A percentile compares a stretch with the other conserved stretches of the same genome.
phyloP scores from a whole-genome alignment of 30 jellyfish, hydroid and myxozoan genomes.

The Morbakka virulenta region DNA sequence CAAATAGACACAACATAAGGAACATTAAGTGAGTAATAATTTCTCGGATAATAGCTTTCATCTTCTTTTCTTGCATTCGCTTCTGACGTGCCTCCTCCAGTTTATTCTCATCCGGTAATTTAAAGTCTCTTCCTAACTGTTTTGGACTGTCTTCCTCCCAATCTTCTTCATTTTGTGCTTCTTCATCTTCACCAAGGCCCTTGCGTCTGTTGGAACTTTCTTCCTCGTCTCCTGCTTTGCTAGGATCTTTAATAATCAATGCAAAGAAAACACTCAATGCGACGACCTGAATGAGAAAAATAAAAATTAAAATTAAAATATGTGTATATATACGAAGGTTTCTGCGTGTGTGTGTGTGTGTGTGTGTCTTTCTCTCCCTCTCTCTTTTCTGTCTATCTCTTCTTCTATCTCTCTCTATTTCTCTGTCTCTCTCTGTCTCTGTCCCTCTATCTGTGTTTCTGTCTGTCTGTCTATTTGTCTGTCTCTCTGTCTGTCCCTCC shows the following conservation, averaged over 20 bases:
- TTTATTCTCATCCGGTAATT: conserved; percentile 81
- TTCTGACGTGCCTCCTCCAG: conserved; percentile 72
- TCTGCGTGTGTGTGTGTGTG: too few relatives aligned
- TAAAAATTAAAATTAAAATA: too few relatives aligned
- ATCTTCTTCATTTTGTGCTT: conserved; percentile 17
- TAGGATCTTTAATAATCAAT: conserved; percentile 73
- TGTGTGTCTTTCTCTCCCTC: too few relatives aligned
- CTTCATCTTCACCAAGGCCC: conserved; percentile 30
- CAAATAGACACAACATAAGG: conserved; percentile 72
- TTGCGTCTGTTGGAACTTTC: conserved; percentile 17
- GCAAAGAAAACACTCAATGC: conserved; percentile 73
- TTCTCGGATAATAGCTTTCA: conserved; percentile 80
- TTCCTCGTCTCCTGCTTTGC: conserved; percentile 51
- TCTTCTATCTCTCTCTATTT: too few relatives aligned
- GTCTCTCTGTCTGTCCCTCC: too few relatives aligned
- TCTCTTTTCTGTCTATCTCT: too few relatives aligned
- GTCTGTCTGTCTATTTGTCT: too few relatives aligned
- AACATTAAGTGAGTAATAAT: conserved; percentile 71
- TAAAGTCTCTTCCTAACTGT: conserved; percentile 25
- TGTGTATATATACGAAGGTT: too few relatives aligned
- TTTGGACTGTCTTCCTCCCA: conserved; percentile 12
- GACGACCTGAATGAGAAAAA: conserved; percentile 36
- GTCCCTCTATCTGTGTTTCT: too few relatives aligned
- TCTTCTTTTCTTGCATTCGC: conserved; percentile 82
- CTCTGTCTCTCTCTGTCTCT: too few relatives aligned